These are phyloP conservation scores for Metallyticus violacea DNA, from an alignment of 2,888 invertebrate species.

Conservation along the genomic window DNA sequence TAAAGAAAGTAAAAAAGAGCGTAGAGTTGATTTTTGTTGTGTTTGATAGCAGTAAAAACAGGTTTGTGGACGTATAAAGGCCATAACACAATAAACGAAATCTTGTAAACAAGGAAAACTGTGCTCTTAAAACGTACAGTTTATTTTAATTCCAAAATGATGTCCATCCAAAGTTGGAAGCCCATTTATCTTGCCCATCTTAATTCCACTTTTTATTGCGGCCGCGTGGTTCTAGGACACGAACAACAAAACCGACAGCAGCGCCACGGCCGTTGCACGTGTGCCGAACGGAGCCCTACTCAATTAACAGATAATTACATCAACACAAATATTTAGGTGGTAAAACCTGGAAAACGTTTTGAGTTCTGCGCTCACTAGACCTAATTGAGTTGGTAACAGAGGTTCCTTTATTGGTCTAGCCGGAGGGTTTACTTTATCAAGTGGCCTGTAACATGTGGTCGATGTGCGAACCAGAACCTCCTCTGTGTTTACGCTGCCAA, in stretches of 20 bases:
- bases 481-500: neutral
- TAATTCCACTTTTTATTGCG: slow-evolving; percentile 12
- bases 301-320: slow-evolving; percentile 26
- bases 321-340: slow-evolving; percentile 5
- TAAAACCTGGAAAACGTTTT: slow-evolving; percentile 3
- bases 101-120: neutral
- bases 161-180: neutral
- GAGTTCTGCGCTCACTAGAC: no score
- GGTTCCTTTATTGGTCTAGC: neutral
- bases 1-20: neutral
- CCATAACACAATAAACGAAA: neutral
- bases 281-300: slow-evolving; percentile 1
- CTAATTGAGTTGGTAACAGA: neutral
- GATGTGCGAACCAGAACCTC: neutral
- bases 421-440: no score
- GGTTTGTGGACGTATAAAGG: neutral
- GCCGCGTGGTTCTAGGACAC: no score
- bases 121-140: neutral
- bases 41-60: no score
- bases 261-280: neutral
- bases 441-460: neutral
- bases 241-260: no score
- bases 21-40: no score
- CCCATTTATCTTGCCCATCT: slow-evolving; percentile 27
- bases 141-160: neutral